Evolutionary conservation across 1,140 invertebrate species (phyloP), one percentile per base, ranked within the genome.

Genomic region (Zeugodacus cucurbitae): DNA sequence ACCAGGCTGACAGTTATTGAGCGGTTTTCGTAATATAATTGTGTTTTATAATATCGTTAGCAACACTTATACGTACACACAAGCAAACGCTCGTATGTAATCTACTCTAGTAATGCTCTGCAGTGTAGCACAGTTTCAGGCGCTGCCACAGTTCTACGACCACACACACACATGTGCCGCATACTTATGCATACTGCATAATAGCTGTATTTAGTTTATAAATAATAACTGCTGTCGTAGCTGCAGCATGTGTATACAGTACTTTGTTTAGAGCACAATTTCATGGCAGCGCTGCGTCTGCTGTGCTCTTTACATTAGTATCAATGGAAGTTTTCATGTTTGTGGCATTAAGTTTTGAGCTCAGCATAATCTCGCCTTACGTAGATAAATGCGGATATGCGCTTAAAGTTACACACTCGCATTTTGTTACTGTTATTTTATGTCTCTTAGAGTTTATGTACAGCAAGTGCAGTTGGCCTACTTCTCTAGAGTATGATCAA

Each of bases 21-120:
- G 74, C 74, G 74, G 74, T 82, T 82, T 82, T 44, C 74, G 7
- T 82, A 48, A 44, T 82, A 82, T 82, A 26, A 82, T 82, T 82
- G 74, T 48, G n/a, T 82, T 82, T 82, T 41, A 41, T 41, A 41
- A 41, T 62, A 58, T 86, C n/a, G 48, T 54, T 54, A 17, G 48
- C 48, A 54, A 54, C 14, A 54, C 17, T n/a, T n/a, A n/a, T n/a
- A 86, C 54, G 0, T 11, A 14, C 85, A 6, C 20, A 41, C 70
- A 74, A 17, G 8, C 74, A 48, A 4, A n/a, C 7, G 44, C 10
- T 0, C 10, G 74, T 48, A 26, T 41, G 26, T 82, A 20, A 48
- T 3, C 17, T 22, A 20, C 3, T 1, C 4, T 32, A 67, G 3
- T 54, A 54, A 54, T 54, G 48, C 14, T 54, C 14, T 54, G 48